Base-by-base conservation (phyloP, 2,113 vertebrate genomes). In the Talpa occidentalis region DNA sequence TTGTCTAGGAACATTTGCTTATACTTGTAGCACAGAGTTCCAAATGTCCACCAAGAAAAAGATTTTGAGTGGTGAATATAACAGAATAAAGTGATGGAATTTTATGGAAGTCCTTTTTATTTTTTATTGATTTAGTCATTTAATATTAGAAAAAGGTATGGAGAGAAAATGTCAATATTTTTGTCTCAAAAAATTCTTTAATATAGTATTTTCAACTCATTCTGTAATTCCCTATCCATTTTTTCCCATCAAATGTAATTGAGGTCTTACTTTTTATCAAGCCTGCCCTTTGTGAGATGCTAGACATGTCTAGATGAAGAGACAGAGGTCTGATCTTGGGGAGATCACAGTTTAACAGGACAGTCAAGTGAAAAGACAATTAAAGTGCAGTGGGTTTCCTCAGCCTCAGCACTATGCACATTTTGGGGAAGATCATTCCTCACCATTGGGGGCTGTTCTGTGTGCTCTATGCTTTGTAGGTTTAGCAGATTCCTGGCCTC, bases 1-100 rank as follows among this genome's bases (percentile, higher is more conserved):
- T 84, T 77, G 85, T 56, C 52, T 87, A 78, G 60, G 52, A 60
- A 94, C 21, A 60, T 92, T 93, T 62, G 67, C 14, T 42, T 88
- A 67, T 85, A 69, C 73, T 92, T 82, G 5, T 10, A 87, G 4
- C 72, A 85, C 17, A 35, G 64, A 73, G 60, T 84, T 97, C 19
- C 44, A 77, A 77, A 89, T 76, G 35, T 40, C 7, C 87, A 77
- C 26, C 35, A 32, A 30, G 49, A 74, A 17, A 73, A 26, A 22
- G 69, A 79, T 76, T 7, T 28, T 37, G 40, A 92, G 44, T 60
- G 37, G 40, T 32, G 3, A 69, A 56, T 91, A 64, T 76, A 59
- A 79, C 35, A 88, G 3, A 44, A 12, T 91, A 47, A 93, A 89
- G 82, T 24, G 54, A 64, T 60, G 47, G 11, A 3, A 52, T 73